These are phyloP conservation scores for Telmatochromis sp. DNA, from an alignment of 2,113 vertebrate genomes.

Conservation along the genomic window DNA sequence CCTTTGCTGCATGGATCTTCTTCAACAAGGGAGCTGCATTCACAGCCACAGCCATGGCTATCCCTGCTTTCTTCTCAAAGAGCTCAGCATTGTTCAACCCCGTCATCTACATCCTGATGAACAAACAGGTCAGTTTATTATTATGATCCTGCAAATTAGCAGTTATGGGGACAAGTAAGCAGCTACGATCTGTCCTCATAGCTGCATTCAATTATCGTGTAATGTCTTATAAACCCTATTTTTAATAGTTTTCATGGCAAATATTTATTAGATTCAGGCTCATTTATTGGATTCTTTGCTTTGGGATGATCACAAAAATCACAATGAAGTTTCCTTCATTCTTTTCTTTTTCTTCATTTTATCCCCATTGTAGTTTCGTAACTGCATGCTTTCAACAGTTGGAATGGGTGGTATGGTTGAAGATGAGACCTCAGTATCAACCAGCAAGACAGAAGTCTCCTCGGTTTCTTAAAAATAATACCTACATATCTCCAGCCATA, in stretches of 20 bases:
- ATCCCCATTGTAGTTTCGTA: constrained; percentile 72
- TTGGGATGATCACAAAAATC: background rate
- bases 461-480: constrained; percentile 58
- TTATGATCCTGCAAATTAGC: background rate
- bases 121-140: constrained; percentile 71
- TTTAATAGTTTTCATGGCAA: background rate
- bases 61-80: constrained; percentile 81
- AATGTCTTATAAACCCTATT: background rate
- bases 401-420: constrained; percentile 77
- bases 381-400: constrained; percentile 79
- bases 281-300: background rate
- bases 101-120: constrained; percentile 68
- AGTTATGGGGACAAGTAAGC: background rate
- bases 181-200: background rate
- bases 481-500: background rate
- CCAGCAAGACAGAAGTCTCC: constrained; percentile 84
- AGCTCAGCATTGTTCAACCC: constrained; percentile 75
- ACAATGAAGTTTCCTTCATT: background rate
- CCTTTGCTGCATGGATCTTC: constrained; percentile 76
- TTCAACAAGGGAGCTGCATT: constrained; percentile 75
- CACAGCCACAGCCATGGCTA: constrained; percentile 66
- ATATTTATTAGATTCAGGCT: background rate
- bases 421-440: constrained; percentile 74
- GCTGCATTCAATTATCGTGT: background rate
- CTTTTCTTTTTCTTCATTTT: background rate